phyloP scores from a whole-genome alignment of 2,797 vertebrate species.

The Epinephelus coioides region DNA sequence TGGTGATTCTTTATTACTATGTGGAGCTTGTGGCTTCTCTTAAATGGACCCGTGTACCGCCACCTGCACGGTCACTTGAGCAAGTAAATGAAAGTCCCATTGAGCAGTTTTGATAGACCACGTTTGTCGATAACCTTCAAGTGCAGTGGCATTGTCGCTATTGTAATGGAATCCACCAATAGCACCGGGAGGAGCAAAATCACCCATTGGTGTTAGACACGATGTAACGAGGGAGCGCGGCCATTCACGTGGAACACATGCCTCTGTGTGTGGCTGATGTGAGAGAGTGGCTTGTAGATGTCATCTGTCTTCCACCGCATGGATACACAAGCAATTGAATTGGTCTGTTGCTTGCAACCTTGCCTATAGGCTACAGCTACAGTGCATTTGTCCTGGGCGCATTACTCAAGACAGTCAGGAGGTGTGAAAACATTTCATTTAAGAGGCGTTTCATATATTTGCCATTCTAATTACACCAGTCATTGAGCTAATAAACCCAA shows the following conservation, averaged over 20 bases:
- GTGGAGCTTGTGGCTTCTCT: background rate
- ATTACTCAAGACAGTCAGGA: conserved; percentile 2
- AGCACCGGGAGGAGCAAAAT: conserved; percentile 40
- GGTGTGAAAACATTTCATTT: conserved; percentile 19
- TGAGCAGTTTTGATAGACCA: conserved; percentile 42
- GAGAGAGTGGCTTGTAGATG: conserved; percentile 25
- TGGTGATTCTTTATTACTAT: background rate
- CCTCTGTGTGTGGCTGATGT: conserved; percentile 18
- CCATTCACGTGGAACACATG: conserved; percentile 41
- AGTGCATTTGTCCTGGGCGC: conserved; percentile 23
- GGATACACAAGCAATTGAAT: conserved; percentile 37
- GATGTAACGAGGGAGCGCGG: conserved; percentile 28
- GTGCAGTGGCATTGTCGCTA: conserved; percentile 56
- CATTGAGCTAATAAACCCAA: background rate
- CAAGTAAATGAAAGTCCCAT: conserved; percentile 60
- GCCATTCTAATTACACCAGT: background rate
- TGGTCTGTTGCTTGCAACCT: conserved; percentile 24
- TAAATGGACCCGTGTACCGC: conserved; percentile 27
- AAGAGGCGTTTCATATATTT: conserved; percentile 1
- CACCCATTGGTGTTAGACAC: conserved; percentile 49
- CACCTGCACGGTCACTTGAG: conserved; percentile 43
- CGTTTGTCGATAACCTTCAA: conserved; percentile 63
- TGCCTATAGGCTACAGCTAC: conserved; percentile 29
- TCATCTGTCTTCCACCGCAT: conserved; percentile 49
- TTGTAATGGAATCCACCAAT: conserved; percentile 52